Base-by-base conservation (phyloP, 2,113 vertebrate species). In the Petrocephalus microphthalmus region DNA sequence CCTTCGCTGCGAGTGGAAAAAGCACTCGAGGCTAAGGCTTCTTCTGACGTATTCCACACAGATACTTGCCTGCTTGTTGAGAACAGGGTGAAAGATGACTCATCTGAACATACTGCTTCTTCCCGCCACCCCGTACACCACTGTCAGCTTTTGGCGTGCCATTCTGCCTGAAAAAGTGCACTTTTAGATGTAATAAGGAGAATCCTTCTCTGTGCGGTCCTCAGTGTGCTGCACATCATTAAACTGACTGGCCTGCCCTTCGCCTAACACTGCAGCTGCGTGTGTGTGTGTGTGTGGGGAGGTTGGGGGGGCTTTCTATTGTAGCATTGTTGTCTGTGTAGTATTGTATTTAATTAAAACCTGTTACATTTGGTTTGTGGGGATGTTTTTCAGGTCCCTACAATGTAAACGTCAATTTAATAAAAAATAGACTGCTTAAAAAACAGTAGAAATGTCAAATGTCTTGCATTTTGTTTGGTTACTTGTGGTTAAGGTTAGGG, bases 51-150 rank as follows among this genome's bases (percentile, higher is more conserved):
- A 78, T 78, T 33, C 71, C 37, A 78, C 71, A 78, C 71, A 78
- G 71, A 42, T 78, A 78, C 71, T 78, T 78, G 29, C 42, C 71
- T 78, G 71, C 33, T 42, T 78, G 29, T 42, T 78, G 33, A 78
- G 71, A 78, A 78, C 71, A 78, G 37, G 71, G 71, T 78, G 71
- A 78, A 78, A 42, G 71, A 33, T 78, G 71, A 78, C 15, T 78
- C 71, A 78, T 78, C 71, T 78, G 71, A 78, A 78, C 29, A 78
- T 78, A 78, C 17, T 78, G 71, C 71, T 42, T 78, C 37, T 74
- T 42, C 7, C 71, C 15, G 1, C 33, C 2, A 17, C 15, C 5
- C 33, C 13, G 33, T 37, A 78, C 29, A 78, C 71, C 71, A 78
- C 33, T 37, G 71, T 15, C 33, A 17, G 71, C 71, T 78, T 78